phyloP scores from a whole-genome alignment of 2,797 vertebrate genomes.

The Melopsittacus undulatus region DNA sequence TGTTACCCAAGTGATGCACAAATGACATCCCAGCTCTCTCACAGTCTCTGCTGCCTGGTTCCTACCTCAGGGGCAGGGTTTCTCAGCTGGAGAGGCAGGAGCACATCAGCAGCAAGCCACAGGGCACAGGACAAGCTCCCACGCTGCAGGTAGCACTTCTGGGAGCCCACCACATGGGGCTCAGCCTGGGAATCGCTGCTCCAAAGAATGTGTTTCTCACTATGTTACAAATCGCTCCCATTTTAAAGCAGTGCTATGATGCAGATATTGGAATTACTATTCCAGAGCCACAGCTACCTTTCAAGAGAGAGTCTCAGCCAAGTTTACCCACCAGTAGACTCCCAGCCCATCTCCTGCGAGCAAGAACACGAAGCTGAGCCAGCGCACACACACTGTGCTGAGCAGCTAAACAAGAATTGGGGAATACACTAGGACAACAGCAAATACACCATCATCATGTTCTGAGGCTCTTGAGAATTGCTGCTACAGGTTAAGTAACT shows the following conservation, averaged over 20 bases:
- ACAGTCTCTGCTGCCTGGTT: background rate
- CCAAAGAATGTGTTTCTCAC: background rate
- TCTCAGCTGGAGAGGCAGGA: background rate
- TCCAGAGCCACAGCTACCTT: background rate
- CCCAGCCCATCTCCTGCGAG: background rate
- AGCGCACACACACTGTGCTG: accelerated
- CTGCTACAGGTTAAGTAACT: background rate
- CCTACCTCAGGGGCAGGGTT: background rate
- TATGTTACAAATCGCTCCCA: background rate
- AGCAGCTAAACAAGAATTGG: background rate
- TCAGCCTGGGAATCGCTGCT: background rate
- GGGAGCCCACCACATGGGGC: background rate
- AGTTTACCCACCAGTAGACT: background rate
- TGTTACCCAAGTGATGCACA: background rate
- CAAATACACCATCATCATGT: background rate
- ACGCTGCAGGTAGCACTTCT: accelerated
- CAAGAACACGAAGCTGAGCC: background rate
- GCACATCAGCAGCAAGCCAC: background rate
- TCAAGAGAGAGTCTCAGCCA: background rate
- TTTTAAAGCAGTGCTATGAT: background rate
- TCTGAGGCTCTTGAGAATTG: background rate
- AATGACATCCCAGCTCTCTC: background rate
- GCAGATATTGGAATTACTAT: background rate
- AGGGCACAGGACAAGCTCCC: background rate
- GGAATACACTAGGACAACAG: background rate